These are phyloP conservation scores for Tenebrosternarchus preto DNA, from an alignment of 2,113 vertebrate species.

Conservation along the genomic window DNA sequence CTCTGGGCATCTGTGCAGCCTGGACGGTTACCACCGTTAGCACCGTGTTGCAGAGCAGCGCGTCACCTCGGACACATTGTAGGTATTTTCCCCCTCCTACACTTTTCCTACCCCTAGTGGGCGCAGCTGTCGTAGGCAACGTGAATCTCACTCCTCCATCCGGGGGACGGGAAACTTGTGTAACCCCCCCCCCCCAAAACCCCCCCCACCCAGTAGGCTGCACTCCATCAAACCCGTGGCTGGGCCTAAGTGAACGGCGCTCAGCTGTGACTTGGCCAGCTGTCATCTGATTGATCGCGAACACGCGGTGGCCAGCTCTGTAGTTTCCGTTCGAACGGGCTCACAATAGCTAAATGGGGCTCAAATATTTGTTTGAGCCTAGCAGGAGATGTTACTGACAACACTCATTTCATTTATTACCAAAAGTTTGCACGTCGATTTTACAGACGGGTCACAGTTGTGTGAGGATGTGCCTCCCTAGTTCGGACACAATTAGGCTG, in stretches of 20 bases:
- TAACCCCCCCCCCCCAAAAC: too few relatives aligned
- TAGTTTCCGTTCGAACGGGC: background rate
- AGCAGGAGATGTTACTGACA: background rate
- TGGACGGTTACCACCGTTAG: too few relatives aligned
- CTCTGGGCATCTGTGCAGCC: too few relatives aligned
- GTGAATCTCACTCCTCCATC: too few relatives aligned
- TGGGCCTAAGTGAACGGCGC: background rate
- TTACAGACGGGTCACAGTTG: background rate
- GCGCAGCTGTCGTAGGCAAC: too few relatives aligned
- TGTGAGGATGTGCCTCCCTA: too few relatives aligned
- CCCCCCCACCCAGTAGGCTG: conserved; percentile 1
- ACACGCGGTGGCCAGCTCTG: background rate
- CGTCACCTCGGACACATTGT: too few relatives aligned
- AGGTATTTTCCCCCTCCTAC: too few relatives aligned
- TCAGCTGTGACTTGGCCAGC: background rate
- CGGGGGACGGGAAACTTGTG: too few relatives aligned
- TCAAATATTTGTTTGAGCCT: background rate
- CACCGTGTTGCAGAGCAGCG: too few relatives aligned
- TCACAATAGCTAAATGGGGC: background rate
- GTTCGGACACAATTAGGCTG: background rate
- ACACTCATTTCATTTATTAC: background rate
- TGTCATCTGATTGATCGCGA: conserved; percentile 7
- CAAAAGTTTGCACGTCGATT: background rate
- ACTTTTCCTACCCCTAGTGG: too few relatives aligned
- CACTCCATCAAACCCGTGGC: background rate